Percentiles rank a stretch among this genome's conserved stretches.
These are phyloP conservation scores for Catostomus latipinnis DNA, from an alignment of 2,797 vertebrate species.

Conservation along the genomic window DNA sequence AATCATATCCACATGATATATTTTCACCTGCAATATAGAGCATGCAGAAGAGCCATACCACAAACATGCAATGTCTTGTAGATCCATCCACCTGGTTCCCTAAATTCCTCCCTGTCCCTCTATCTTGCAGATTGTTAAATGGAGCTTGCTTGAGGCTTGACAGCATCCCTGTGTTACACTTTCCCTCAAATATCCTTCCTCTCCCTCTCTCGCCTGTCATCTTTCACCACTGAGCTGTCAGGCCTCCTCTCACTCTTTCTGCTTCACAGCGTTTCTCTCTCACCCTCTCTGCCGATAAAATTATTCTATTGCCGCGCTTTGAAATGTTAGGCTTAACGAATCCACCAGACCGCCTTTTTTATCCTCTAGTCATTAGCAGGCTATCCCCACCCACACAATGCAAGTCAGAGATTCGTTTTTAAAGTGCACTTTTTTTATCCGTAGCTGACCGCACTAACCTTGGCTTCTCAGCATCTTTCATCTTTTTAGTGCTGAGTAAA, in stretches of 20 bases:
- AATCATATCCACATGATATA: constrained; percentile 10
- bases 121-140: constrained; percentile 81
- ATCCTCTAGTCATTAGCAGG: constrained; percentile 75
- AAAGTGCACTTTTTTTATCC: constrained; percentile 64
- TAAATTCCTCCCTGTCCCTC: constrained; percentile 42
- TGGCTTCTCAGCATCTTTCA: constrained; percentile 49
- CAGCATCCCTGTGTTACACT: constrained; percentile 80
- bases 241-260: constrained; percentile 73
- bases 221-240: constrained; percentile 80
- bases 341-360: constrained; percentile 63
- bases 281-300: constrained; percentile 73
- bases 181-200: constrained; percentile 75
- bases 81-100: constrained; percentile 13
- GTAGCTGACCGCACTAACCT: constrained; percentile 57
- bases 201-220: constrained; percentile 67
- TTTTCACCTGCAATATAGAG: not conserved
- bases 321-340: constrained; percentile 66
- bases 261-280: constrained; percentile 73
- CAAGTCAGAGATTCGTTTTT: constrained; percentile 61
- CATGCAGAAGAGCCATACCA: not conserved
- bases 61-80: not conserved
- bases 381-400: constrained; percentile 68
- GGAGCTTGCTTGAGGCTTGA: constrained; percentile 80
- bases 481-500: constrained; percentile 69
- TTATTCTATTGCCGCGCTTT: constrained; percentile 73